A percentile compares a stretch with the other conserved stretches of the same genome.
phyloP scores from a whole-genome alignment of 1,140 invertebrate species.

The Bradynema listronoti region DNA sequence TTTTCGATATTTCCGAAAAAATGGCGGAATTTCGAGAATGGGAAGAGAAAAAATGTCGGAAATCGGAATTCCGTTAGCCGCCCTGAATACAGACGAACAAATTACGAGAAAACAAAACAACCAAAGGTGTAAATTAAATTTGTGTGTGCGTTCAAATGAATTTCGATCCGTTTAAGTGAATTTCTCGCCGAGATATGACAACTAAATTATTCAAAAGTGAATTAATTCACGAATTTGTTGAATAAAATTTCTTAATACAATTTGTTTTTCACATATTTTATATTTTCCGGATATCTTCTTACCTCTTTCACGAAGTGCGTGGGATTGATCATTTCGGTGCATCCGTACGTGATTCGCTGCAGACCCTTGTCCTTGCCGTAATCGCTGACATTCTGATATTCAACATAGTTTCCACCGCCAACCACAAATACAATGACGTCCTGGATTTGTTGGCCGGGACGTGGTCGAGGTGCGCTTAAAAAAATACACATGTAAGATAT shows the following conservation, averaged over 20 bases:
- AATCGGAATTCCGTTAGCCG: no score
- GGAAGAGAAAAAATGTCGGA: no score
- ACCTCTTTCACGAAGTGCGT: conserved; percentile 29
- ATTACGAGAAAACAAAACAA: no score
- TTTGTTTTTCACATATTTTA: background rate
- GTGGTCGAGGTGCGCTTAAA: conserved; percentile 25
- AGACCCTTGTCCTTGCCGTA: conserved; percentile 71
- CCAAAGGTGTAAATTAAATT: no score
- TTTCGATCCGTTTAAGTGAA: conserved; percentile 3
- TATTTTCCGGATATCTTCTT: background rate
- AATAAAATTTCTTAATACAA: background rate
- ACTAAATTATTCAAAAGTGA: background rate
- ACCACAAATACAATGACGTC: conserved; percentile 79
- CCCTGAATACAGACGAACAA: no score
- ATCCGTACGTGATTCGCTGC: conserved; percentile 84
- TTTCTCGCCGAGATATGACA: background rate
- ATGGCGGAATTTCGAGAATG: no score
- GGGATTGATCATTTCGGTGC: conserved; percentile 32
- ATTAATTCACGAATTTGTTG: background rate
- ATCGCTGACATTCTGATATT: conserved; percentile 95
- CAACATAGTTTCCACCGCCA: conserved; percentile 96
- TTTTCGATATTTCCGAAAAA: no score
- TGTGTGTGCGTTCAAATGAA: no score
- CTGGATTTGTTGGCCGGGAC: conserved; percentile 41
- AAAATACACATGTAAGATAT: background rate